phyloP scores from a whole-genome alignment of 2,113 vertebrate species.

The Marmota flaviventris region DNA sequence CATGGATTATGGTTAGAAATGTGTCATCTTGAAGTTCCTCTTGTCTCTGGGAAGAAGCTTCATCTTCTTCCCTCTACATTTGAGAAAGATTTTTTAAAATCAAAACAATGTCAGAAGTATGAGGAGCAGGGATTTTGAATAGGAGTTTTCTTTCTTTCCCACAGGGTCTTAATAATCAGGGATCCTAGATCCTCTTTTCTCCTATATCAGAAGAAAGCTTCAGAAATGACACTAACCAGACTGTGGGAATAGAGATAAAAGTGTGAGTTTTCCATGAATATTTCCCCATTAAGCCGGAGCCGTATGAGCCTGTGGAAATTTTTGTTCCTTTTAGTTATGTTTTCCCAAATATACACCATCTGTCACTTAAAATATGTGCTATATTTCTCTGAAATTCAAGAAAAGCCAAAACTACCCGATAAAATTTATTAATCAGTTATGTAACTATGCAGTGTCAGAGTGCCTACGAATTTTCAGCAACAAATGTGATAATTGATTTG shows the following conservation, averaged over 20 bases:
- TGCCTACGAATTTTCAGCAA: not conserved
- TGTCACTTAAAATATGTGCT: slow-evolving; percentile 14
- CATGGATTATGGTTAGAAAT: slow-evolving; percentile 74
- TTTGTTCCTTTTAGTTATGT: slow-evolving; percentile 29
- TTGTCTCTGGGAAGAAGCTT: slow-evolving; percentile 66
- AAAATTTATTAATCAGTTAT: slow-evolving; percentile 52
- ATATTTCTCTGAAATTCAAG: slow-evolving; percentile 52
- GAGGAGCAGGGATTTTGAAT: not conserved
- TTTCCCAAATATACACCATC: slow-evolving; percentile 14
- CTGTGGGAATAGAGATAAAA: slow-evolving; percentile 43
- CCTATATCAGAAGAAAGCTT: slow-evolving; percentile 34
- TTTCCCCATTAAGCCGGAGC: slow-evolving; percentile 30
- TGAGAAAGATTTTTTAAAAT: slow-evolving; percentile 47
- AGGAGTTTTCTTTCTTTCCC: slow-evolving; percentile 54
- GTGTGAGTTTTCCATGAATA: not conserved
- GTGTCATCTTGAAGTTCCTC: slow-evolving; percentile 41
- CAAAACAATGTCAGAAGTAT: slow-evolving; percentile 29
- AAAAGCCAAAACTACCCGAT: slow-evolving; percentile 49
- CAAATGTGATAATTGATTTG: slow-evolving; percentile 46
- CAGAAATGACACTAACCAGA: slow-evolving; percentile 42
- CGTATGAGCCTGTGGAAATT: not conserved
- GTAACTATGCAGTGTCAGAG: not conserved
- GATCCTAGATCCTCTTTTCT: not conserved
- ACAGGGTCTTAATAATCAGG: not conserved
- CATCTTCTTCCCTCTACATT: slow-evolving; percentile 2